Evolutionary conservation across 2,888 invertebrate genomes (phyloP).

Genomic region (Gandaritis pyraliata): DNA sequence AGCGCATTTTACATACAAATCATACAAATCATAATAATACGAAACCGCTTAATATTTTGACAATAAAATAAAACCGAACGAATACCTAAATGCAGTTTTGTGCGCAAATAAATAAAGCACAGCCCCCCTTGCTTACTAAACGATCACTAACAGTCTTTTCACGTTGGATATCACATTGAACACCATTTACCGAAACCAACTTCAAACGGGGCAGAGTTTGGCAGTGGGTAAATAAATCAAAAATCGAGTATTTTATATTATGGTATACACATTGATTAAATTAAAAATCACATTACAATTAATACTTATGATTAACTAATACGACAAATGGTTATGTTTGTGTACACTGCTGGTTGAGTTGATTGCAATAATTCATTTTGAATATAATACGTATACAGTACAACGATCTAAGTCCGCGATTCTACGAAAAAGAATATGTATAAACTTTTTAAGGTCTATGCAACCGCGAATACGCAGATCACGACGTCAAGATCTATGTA

Average conservation of each 20-base stretch:
- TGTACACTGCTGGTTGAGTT: constrained; percentile 56
- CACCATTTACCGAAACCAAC: constrained; percentile 56
- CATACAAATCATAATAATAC: constrained; percentile 18
- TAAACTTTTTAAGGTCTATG: constrained; percentile 2
- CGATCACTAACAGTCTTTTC: constrained; percentile 60
- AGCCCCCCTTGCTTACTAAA: constrained; percentile 49
- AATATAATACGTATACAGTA: constrained; percentile 29
- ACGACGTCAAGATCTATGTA: background rate
- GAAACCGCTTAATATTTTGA: constrained; percentile 21
- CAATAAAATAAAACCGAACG: constrained; percentile 34
- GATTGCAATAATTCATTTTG: constrained; percentile 20
- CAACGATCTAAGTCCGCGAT: constrained; percentile 28
- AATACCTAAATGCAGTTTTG: constrained; percentile 40
- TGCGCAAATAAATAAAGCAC: constrained; percentile 53
- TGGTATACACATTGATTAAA: constrained; percentile 57
- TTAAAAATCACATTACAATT: constrained; percentile 81
- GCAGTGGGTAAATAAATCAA: constrained; percentile 67
- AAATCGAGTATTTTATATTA: constrained; percentile 60
- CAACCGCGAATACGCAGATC: constrained; percentile 14
- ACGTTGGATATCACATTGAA: constrained; percentile 67
- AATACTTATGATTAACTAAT: constrained; percentile 79
- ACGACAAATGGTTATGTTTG: constrained; percentile 58
- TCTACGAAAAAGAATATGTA: constrained; percentile 25
- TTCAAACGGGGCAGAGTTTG: constrained; percentile 62
- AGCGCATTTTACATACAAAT: constrained; percentile 12